Percentiles rank a stretch among this genome's conserved stretches.
phyloP scores from a whole-genome alignment of 2,888 invertebrate species.

The Andrena fulva region DNA sequence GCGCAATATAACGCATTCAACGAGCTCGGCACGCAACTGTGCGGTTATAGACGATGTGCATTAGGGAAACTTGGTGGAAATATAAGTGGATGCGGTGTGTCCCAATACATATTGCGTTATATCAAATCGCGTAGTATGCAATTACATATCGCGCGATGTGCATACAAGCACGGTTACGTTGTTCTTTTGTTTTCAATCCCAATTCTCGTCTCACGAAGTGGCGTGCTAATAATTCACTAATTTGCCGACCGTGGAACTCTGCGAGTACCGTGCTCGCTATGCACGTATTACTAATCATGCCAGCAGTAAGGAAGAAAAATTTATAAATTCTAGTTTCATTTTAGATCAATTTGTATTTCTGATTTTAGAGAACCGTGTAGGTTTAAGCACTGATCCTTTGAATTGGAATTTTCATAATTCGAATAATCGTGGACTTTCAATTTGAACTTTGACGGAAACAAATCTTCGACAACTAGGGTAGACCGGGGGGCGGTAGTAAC shows the following conservation, averaged over 20 bases:
- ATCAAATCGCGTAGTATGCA: slow-evolving; percentile 35
- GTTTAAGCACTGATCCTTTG: too few relatives aligned
- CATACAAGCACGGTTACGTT: neutral
- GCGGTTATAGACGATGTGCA: slow-evolving; percentile 38
- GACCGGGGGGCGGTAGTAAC: too few relatives aligned
- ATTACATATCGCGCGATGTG: slow-evolving; percentile 14
- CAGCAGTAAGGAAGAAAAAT: too few relatives aligned
- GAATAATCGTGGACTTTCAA: too few relatives aligned
- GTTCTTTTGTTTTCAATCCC: slow-evolving; percentile 31
- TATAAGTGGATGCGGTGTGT: slow-evolving; percentile 42
- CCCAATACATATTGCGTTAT: slow-evolving; percentile 12
- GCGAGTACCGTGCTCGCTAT: neutral
- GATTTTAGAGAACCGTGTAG: too few relatives aligned
- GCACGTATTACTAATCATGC: too few relatives aligned
- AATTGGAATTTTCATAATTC: too few relatives aligned
- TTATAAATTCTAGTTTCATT: too few relatives aligned
- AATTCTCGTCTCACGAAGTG: slow-evolving; percentile 13
- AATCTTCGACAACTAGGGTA: too few relatives aligned
- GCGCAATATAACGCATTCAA: slow-evolving; percentile 10
- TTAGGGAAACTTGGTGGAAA: slow-evolving; percentile 39
- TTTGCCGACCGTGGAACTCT: neutral
- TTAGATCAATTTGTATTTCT: too few relatives aligned
- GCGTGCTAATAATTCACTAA: slow-evolving; percentile 1
- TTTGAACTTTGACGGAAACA: too few relatives aligned
- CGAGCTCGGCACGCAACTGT: slow-evolving; percentile 5